Base-by-base conservation (phyloP, 2,113 vertebrate genomes). In the Sturnira hondurensis region DNA sequence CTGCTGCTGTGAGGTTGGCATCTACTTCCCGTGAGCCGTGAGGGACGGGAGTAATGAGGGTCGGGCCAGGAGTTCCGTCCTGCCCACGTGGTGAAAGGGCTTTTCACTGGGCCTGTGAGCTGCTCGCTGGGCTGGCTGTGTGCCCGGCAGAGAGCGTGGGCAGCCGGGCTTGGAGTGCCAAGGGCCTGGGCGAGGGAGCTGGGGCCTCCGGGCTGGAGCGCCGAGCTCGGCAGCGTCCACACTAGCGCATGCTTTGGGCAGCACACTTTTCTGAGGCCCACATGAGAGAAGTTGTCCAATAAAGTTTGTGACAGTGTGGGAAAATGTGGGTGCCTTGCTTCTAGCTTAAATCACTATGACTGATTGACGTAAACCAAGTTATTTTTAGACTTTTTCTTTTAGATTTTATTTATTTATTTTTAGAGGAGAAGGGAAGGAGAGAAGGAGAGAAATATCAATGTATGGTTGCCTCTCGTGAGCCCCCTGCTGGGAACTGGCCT, bases 51-150 rank as follows among this genome's bases (percentile, higher is more conserved):
- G 92, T 89, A 97, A 89, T 95, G 61, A 26, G 0, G 0, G 15
- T 2, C 28, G 24, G 68, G 50, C 83, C 98, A 96, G 95, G 91
- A 58, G 97, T 96, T 97, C 93, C 89, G 3, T 36, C 86, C 43
- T 38, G n/a, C 7, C 3, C 67, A 0, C 31, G 88, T 93, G 68
- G 96, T 98, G 98, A 98, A 98, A 89, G 97, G 96, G 96, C 86
- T 31, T 58, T 98, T 96, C 86, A 93, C 47, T 11, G 91, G 70
- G 89, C 71, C 36, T 91, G 45, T 2, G 71, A 10, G 41, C 71
- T 28, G 8, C 36, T 47, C 90, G 7, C 63, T 16, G 3, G 0
- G 52, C 96, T 56, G 86, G 83, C 83, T 5, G 5, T 4, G 20
- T 58, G 56, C 56, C 45, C 7, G n/a, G 89, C 86, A 89, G 58